Evolutionary conservation across 1,140 invertebrate genomes (phyloP).

Genomic region (Wasmannia auropunctata): DNA sequence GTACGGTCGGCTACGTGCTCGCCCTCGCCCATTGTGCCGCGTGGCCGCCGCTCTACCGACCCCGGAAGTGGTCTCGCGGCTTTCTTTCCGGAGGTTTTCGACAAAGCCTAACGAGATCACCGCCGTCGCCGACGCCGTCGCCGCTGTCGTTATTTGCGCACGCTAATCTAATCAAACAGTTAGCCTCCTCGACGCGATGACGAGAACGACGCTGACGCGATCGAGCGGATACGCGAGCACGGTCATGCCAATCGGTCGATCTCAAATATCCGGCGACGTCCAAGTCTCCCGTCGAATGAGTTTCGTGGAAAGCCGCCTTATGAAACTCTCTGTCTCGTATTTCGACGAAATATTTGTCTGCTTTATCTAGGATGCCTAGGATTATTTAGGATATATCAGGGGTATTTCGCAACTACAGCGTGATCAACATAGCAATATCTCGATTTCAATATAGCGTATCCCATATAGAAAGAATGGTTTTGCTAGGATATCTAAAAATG

Average conservation of each 20-base stretch:
- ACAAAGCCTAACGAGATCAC: slow-evolving; percentile 1
- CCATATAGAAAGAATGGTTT: too few relatives aligned
- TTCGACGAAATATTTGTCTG: background rate
- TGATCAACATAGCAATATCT: too few relatives aligned
- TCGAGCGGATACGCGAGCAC: background rate
- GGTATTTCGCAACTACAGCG: too few relatives aligned
- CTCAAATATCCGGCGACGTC: background rate
- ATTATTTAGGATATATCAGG: too few relatives aligned
- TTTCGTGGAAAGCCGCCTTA: background rate
- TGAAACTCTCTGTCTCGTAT: background rate
- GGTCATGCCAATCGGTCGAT: background rate
- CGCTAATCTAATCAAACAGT: slow-evolving; percentile 49
- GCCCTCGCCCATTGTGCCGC: slow-evolving; percentile 49
- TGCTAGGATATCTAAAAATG: too few relatives aligned
- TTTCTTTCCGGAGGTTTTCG: slow-evolving; percentile 43
- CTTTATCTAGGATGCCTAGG: background rate
- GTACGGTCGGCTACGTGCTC: background rate
- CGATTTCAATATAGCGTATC: too few relatives aligned
- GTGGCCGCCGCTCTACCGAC: slow-evolving; percentile 29
- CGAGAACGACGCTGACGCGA: slow-evolving; percentile 23
- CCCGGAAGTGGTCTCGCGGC: slow-evolving; percentile 53
- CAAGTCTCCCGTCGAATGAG: too few relatives aligned
- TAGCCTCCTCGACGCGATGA: slow-evolving; percentile 6
- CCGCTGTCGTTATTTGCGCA: slow-evolving; percentile 23
- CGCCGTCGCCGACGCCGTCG: background rate